Evolutionary conservation across 37 sponge, comb jelly and placozoan species (phyloP).

Genomic region (Bolinopsis microptera): DNA sequence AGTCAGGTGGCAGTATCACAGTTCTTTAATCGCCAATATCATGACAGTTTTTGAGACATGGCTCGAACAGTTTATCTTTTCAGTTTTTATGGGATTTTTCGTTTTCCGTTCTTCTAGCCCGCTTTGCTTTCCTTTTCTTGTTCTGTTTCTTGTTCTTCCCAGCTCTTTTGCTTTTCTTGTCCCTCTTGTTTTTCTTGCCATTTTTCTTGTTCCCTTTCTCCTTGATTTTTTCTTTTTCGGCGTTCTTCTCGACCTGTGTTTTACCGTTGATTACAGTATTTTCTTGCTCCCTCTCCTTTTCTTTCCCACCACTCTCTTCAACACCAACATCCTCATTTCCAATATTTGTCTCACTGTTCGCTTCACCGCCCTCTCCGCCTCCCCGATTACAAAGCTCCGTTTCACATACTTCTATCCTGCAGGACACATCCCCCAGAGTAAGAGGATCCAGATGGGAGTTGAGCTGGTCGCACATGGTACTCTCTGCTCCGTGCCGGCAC

Average conservation of each 20-base stretch:
- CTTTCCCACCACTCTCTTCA: neutral
- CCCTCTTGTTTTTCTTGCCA: neutral
- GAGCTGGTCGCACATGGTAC: neutral
- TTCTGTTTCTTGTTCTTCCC: neutral
- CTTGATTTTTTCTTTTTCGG: neutral
- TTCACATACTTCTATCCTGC: neutral
- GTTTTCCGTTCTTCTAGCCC: too few relatives aligned
- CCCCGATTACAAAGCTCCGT: neutral
- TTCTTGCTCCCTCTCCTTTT: neutral
- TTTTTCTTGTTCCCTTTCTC: neutral
- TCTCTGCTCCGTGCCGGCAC: neutral
- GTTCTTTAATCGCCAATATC: too few relatives aligned
- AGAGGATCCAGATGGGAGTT: neutral
- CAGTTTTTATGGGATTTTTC: too few relatives aligned
- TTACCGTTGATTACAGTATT: neutral
- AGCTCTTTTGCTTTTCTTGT: neutral
- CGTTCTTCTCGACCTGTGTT: neutral
- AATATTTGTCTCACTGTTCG: neutral
- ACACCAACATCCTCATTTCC: neutral
- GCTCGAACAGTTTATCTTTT: too few relatives aligned
- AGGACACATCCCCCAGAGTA: neutral
- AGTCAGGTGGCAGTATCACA: too few relatives aligned
- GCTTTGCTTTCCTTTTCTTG: neutral
- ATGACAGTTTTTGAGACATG: too few relatives aligned
- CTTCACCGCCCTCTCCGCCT: neutral